Evolutionary conservation across 2,113 vertebrate species (phyloP).

Genomic region (Periophthalmus modestus): DNA sequence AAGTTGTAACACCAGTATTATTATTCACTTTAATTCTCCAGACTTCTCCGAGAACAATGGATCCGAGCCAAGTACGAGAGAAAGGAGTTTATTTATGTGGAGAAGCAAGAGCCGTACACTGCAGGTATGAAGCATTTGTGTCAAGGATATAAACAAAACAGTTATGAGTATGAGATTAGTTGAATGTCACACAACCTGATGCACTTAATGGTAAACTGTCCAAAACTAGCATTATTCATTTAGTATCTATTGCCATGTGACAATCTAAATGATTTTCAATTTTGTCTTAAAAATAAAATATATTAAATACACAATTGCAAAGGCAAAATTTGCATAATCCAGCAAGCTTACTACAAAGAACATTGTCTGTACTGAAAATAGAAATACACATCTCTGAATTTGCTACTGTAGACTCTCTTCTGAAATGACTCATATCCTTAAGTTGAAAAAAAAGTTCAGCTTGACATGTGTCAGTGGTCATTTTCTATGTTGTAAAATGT

Average conservation of each 20-base stretch:
- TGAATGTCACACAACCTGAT: too few relatives aligned
- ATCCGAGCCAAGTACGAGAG: constrained; percentile 92
- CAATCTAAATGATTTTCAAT: too few relatives aligned
- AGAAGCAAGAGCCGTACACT: constrained; percentile 91
- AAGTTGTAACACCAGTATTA: too few relatives aligned
- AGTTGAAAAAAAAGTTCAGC: not conserved
- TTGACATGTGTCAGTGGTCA: not conserved
- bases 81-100: constrained; percentile 84
- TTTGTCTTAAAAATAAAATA: too few relatives aligned
- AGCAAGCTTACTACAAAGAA: not conserved
- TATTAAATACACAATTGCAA: too few relatives aligned
- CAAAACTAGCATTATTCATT: too few relatives aligned
- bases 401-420: not conserved
- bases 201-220: too few relatives aligned
- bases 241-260: too few relatives aligned
- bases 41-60: constrained; percentile 91
- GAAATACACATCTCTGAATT: not conserved
- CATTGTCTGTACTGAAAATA: not conserved
- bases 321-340: not conserved
- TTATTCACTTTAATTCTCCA: constrained; percentile 37
- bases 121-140: constrained; percentile 77
- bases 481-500: not conserved
- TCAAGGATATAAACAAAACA: not conserved
- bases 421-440: not conserved
- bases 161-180: too few relatives aligned